A percentile compares a stretch with the other conserved stretches of the same genome.
Conservation (phyloP, 2,888 invertebrate genomes). For the Fragum fragum region DNA sequence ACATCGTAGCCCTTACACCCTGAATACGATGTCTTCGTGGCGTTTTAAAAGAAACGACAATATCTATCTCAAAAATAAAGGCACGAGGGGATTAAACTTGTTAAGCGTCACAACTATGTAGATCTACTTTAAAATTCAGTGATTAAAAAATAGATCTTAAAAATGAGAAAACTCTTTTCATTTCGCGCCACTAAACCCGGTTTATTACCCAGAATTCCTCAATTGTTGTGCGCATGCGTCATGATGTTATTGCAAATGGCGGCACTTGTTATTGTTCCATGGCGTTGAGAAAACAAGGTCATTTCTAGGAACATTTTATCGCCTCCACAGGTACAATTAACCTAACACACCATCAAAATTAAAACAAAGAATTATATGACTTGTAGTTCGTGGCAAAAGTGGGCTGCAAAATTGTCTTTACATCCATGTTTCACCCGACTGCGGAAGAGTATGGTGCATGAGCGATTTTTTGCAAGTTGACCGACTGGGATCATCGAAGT, state of each 20-base stretch:
- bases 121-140: too few species aligned
- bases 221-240: constrained; percentile 85
- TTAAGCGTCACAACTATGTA: too few species aligned
- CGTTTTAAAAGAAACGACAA: too few species aligned
- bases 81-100: too few species aligned
- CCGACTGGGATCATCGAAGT: constrained; percentile 34
- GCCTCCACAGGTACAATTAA: constrained; percentile 86
- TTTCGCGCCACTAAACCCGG: constrained; percentile 56
- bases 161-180: neutral
- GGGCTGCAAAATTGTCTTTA: constrained; percentile 27
- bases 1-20: too few species aligned
- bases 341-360: neutral
- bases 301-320: constrained; percentile 88
- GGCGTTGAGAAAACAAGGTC: constrained; percentile 90
- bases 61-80: too few species aligned
- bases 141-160: too few species aligned
- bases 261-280: constrained; percentile 99
- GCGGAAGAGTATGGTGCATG: constrained; percentile 49
- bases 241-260: constrained; percentile 96
- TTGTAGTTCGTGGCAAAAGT: constrained; percentile 13
- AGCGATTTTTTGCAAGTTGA: constrained; percentile 49
- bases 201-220: constrained; percentile 81
- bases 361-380: constrained; percentile 26
- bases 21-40: too few species aligned
- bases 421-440: constrained; percentile 19